Conservation (phyloP, 1,140 invertebrate genomes). For the Dinoponera quadriceps region DNA sequence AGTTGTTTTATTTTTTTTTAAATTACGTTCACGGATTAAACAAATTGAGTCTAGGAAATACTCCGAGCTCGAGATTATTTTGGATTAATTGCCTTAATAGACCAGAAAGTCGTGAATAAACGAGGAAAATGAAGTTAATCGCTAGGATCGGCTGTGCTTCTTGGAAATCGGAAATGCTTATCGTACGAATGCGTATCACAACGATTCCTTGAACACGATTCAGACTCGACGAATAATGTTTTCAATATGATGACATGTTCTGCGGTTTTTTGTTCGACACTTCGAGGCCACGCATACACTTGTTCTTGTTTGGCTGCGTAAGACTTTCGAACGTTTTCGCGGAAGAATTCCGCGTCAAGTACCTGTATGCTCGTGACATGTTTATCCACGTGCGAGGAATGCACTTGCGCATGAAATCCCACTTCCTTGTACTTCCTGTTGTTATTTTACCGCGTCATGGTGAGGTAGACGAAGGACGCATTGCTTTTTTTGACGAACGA, state of each 20-base stretch:
- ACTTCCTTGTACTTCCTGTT: constrained; percentile 24
- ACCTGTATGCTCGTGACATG: constrained; percentile 19
- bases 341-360: background rate
- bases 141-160: background rate
- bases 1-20: too few relatives aligned
- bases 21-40: too few relatives aligned
- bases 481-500: constrained; percentile 22
- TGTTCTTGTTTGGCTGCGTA: background rate
- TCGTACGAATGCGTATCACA: constrained; percentile 11
- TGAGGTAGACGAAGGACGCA: constrained; percentile 39
- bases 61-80: constrained; percentile 34
- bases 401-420: constrained; percentile 34
- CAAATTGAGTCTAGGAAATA: constrained; percentile 59
- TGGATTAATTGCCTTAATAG: constrained; percentile 61
- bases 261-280: background rate
- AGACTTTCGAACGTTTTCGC: constrained; percentile 24
- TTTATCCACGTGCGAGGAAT: constrained; percentile 41
- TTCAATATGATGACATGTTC: background rate
- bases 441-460: background rate
- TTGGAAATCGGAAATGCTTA: constrained; percentile 22
- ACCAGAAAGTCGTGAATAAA: background rate
- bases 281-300: background rate
- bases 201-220: constrained; percentile 7
- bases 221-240: background rate
- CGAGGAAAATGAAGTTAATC: background rate